Conservation (phyloP, 2,113 vertebrate species). For the Illadopsis cleaveri region DNA sequence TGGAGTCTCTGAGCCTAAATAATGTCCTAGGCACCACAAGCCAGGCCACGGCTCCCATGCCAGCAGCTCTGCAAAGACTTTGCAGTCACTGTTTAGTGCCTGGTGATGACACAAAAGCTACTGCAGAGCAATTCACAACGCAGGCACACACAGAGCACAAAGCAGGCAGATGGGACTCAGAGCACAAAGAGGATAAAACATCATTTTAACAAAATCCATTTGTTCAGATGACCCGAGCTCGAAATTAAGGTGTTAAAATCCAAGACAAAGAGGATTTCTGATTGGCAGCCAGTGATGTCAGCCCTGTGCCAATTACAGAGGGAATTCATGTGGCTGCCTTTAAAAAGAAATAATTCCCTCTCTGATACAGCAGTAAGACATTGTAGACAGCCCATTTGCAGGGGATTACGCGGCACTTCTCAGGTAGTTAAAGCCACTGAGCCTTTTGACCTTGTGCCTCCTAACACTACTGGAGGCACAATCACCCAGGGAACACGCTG, state of each 20-base stretch:
- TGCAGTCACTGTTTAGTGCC: neutral
- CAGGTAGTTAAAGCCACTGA: conserved; percentile 58
- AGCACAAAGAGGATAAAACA: neutral
- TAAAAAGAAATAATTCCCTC: conserved; percentile 43
- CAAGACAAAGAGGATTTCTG: neutral
- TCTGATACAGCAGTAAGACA: conserved; percentile 26
- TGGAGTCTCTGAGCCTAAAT: neutral
- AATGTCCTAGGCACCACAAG: neutral
- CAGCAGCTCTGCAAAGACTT: neutral
- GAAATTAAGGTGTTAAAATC: conserved; percentile 8
- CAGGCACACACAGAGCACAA: neutral
- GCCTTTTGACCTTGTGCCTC: conserved; percentile 52
- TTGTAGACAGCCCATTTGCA: conserved; percentile 32
- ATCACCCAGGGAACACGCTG: neutral
- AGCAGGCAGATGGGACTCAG: neutral
- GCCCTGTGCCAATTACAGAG: neutral
- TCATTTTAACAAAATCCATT: neutral
- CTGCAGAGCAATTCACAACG: neutral
- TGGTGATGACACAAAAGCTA: neutral
- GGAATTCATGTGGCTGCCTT: conserved; percentile 19
- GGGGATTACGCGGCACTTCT: conserved; percentile 56
- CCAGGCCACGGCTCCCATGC: neutral
- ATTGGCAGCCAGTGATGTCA: conserved; percentile 39
- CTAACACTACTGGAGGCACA: neutral
- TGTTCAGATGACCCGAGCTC: neutral